Percentiles rank a stretch among this genome's conserved stretches.
These are phyloP conservation scores for Epizoanthus scotinus DNA, from an alignment of 92 coral and sea anemone genomes.

Conservation along the genomic window DNA sequence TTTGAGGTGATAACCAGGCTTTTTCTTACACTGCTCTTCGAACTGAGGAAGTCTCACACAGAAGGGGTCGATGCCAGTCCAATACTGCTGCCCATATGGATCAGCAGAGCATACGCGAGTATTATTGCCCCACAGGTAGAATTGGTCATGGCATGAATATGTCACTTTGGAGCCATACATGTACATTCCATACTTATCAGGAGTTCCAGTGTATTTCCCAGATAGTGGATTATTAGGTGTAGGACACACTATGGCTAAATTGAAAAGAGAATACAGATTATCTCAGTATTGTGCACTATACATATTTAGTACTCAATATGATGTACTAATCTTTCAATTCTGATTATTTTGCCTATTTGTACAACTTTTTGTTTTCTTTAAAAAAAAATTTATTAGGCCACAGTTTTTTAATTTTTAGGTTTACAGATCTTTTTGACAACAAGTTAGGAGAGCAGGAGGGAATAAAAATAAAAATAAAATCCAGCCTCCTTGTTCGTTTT, in stretches of 20 bases:
- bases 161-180: background rate
- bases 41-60: slow-evolving; percentile 39
- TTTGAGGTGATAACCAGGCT: slow-evolving; percentile 27
- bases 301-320: no score
- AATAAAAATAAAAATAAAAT: no score
- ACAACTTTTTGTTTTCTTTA: no score
- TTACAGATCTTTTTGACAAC: no score
- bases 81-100: background rate
- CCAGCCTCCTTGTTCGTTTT: no score
- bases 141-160: slow-evolving; percentile 18
- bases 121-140: slow-evolving; percentile 54
- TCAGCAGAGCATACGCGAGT: slow-evolving; percentile 13
- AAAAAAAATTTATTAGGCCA: no score
- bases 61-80: slow-evolving; percentile 50
- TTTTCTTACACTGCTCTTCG: slow-evolving; percentile 39
- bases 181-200: background rate
- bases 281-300: no score
- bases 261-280: background rate
- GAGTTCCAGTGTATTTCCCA: background rate
- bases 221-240: background rate
- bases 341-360: no score
- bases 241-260: background rate
- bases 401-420: no score
- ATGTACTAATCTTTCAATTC: no score
- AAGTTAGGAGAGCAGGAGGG: no score